Conservation (phyloP, 2,113 vertebrate genomes). For the Tor tambroides region DNA sequence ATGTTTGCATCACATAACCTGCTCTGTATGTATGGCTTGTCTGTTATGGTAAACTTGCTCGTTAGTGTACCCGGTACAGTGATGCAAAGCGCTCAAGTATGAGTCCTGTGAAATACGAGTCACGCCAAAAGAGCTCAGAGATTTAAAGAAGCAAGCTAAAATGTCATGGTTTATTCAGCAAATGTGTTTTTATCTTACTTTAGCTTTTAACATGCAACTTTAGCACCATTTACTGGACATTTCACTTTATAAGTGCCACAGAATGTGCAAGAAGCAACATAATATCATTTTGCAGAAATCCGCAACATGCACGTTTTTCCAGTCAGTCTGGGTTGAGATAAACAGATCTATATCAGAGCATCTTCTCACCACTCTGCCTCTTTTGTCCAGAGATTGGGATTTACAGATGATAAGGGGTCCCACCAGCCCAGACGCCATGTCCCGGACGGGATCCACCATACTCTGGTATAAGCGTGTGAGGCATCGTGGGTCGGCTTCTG, state of each 20-base stretch:
- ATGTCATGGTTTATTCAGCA: not conserved
- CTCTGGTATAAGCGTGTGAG: constrained; percentile 91
- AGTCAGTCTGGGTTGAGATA: not conserved
- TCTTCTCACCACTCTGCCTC: constrained; percentile 83
- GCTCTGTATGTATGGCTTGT: not conserved
- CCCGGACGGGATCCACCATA: constrained; percentile 80
- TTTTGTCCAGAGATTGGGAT: constrained; percentile 80
- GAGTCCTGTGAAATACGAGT: not conserved
- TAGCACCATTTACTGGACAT: not conserved
- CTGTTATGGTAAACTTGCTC: not conserved
- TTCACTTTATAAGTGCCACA: not conserved
- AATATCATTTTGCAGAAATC: not conserved
- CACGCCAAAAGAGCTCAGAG: not conserved
- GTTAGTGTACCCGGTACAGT: not conserved
- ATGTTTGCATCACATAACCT: not conserved
- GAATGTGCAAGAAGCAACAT: not conserved
- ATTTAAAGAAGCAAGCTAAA: not conserved
- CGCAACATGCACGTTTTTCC: not conserved
- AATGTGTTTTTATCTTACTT: not conserved
- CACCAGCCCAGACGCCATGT: constrained; percentile 89
- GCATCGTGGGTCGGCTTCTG: constrained; percentile 85
- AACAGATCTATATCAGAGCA: not conserved
- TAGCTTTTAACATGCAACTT: not conserved
- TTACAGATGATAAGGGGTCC: constrained; percentile 94
- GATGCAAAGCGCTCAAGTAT: no score